Percentiles rank a stretch among this genome's conserved stretches.
These are phyloP conservation scores for Meta bourneti DNA, from an alignment of 2,888 invertebrate species.

Conservation along the genomic window DNA sequence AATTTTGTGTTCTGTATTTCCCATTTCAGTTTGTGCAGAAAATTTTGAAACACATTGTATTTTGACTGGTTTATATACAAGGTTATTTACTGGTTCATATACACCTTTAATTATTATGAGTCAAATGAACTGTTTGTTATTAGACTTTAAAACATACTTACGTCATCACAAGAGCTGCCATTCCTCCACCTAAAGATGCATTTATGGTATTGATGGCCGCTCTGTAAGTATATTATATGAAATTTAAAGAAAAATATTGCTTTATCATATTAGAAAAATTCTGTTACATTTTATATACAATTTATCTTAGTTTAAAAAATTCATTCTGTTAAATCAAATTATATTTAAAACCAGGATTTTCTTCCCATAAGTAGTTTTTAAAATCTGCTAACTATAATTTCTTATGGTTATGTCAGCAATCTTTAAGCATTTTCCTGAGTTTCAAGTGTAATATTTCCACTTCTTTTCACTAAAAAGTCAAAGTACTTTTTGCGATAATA, in stretches of 20 bases:
- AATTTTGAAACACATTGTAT: too few species aligned
- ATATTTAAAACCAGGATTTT: not conserved
- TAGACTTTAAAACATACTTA: constrained; percentile 59
- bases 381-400: too few species aligned
- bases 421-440: too few species aligned
- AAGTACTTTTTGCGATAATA: not conserved
- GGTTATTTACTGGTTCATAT: too few species aligned
- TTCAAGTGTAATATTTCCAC: too few species aligned
- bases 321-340: not conserved
- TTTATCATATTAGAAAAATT: not conserved
- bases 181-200: constrained; percentile 79
- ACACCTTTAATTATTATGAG: too few species aligned
- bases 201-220: constrained; percentile 79
- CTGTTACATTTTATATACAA: not conserved
- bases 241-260: not conserved
- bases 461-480: too few species aligned
- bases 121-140: too few species aligned
- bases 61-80: too few species aligned
- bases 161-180: constrained; percentile 78
- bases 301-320: not conserved
- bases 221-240: constrained; percentile 58
- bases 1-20: too few species aligned
- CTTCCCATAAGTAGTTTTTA: not conserved
- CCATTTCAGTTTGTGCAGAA: too few species aligned
- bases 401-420: too few species aligned